These are phyloP conservation scores for Enhydra lutris DNA, from an alignment of 2,113 vertebrate species.

Conservation along the genomic window DNA sequence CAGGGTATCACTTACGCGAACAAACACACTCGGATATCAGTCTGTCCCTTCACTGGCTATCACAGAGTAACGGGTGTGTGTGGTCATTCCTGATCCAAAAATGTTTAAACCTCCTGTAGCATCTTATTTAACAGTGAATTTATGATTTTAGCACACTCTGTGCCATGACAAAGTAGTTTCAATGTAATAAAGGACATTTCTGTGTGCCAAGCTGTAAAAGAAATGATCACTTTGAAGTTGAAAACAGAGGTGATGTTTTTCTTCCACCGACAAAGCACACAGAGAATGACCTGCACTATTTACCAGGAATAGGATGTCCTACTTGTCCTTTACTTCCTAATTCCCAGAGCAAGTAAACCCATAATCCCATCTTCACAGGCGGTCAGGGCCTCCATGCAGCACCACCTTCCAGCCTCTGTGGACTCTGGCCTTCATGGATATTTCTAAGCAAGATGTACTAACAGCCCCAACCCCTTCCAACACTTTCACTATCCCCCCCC, in stretches of 20 bases:
- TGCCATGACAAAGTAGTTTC: not conserved
- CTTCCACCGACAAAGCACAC: not conserved
- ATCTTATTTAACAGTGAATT: not conserved
- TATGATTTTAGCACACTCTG: not conserved
- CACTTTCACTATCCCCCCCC: not conserved
- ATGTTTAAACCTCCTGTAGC: not conserved
- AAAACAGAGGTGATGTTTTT: not conserved
- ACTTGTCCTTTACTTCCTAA: not conserved
- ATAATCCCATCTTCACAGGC: not conserved
- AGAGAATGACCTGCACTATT: not conserved
- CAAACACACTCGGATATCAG: not conserved
- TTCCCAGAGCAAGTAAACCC: not conserved
- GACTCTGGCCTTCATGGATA: accelerated
- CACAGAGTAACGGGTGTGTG: not conserved
- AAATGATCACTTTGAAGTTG: not conserved
- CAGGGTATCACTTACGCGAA: not conserved
- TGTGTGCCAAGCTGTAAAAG: not conserved
- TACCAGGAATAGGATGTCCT: not conserved
- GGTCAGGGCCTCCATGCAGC: not conserved
- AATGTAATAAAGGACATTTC: not conserved
- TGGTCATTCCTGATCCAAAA: not conserved
- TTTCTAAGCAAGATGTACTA: not conserved
- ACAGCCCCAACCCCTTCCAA: too few relatives aligned
- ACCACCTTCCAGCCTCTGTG: not conserved
- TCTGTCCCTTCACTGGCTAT: not conserved